Evolutionary conservation across 35 echinoderm and acorn worm species (phyloP).

Genomic region (Stichopus chloronotus): DNA sequence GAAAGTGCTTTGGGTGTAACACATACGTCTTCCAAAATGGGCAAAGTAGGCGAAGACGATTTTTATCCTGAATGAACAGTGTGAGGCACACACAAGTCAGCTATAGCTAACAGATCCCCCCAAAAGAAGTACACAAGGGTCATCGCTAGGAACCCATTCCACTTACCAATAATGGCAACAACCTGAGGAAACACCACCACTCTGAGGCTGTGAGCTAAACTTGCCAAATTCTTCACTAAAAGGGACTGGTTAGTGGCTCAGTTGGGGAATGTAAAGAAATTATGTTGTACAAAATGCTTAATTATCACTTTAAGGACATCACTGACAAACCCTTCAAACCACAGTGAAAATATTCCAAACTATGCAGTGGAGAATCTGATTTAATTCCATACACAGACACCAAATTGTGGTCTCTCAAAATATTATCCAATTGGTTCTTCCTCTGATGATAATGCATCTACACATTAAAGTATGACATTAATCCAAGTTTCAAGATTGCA

Average conservation of each 20-base stretch:
- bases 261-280: conserved; percentile 42
- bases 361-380: conserved; percentile 31
- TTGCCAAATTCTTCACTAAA: conserved; percentile 52
- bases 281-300: conserved; percentile 54
- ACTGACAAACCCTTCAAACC: conserved; percentile 60
- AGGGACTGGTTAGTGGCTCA: conserved; percentile 51
- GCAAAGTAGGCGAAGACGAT: background rate
- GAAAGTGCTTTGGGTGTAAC: too few relatives aligned
- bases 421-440: too few relatives aligned
- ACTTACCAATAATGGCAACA: conserved; percentile 67
- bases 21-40: too few relatives aligned
- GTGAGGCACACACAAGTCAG: conserved; percentile 42
- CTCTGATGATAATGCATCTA: too few relatives aligned
- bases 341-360: conserved; percentile 51
- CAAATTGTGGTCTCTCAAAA: conserved; percentile 30
- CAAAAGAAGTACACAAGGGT: conserved; percentile 37
- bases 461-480: too few relatives aligned
- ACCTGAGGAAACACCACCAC: conserved; percentile 61
- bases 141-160: conserved; percentile 57
- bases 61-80: conserved; percentile 1
- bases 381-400: conserved; percentile 59
- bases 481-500: too few relatives aligned
- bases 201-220: conserved; percentile 63
- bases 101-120: conserved; percentile 54
- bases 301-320: conserved; percentile 46